A percentile compares a stretch with the other conserved stretches of the same genome.
phyloP scores from a whole-genome alignment of 2,113 vertebrate species.

The Chascanopsetta lugubris region DNA sequence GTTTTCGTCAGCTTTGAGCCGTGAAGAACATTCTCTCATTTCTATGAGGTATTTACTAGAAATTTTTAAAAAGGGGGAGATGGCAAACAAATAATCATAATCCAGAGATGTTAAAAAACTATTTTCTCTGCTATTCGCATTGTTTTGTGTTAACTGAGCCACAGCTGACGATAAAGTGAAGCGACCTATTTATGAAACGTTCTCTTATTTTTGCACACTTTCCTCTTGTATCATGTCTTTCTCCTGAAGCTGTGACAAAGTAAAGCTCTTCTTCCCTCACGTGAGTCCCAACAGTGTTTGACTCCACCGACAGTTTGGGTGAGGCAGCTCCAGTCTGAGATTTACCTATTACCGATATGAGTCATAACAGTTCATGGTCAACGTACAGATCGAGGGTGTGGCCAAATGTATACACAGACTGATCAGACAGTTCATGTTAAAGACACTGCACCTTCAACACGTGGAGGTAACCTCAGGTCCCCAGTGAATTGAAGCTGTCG shows the following conservation, averaged over 20 bases:
- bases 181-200: constrained; percentile 6
- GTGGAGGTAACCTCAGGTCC: no score
- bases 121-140: constrained; percentile 47
- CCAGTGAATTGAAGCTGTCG: no score
- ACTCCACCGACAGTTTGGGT: constrained; percentile 39
- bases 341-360: constrained; percentile 29
- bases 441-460: no score
- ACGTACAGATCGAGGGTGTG: no score
- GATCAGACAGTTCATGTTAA: no score
- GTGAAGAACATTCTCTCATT: constrained; percentile 64
- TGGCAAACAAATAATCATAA: no score
- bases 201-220: constrained; percentile 16
- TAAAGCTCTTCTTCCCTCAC: constrained; percentile 31
- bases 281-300: neutral
- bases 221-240: constrained; percentile 22
- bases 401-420: neutral
- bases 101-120: constrained; percentile 6
- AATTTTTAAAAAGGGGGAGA: constrained; percentile 12
- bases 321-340: neutral
- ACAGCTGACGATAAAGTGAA: neutral
- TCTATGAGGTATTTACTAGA: constrained; percentile 34
- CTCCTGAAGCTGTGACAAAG: constrained; percentile 34
- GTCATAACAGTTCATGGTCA: constrained; percentile 15
- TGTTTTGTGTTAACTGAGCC: constrained; percentile 52
- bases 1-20: constrained; percentile 54